Evolutionary conservation across 64 coral and sea anemone genomes (phyloP).

Genomic region (Pocillopora verrucosa): DNA sequence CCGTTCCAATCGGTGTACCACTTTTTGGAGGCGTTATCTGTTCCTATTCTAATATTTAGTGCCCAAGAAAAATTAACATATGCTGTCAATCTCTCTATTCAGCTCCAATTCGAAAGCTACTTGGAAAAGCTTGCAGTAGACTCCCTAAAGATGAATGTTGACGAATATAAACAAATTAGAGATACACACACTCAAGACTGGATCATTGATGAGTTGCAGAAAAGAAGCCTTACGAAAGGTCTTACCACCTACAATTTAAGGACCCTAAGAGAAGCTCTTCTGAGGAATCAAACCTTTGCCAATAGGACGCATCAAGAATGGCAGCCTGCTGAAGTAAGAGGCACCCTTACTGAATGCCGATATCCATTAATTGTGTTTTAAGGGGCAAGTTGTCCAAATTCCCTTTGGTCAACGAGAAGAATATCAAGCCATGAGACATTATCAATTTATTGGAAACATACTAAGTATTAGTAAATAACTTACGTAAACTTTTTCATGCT

Average conservation of each 20-base stretch:
- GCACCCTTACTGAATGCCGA: too few species aligned
- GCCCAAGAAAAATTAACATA: too few species aligned
- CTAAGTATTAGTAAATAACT: too few species aligned
- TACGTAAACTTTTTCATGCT: too few species aligned
- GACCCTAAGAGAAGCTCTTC: conserved; percentile 3
- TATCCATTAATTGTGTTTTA: too few species aligned
- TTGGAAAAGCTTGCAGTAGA: conserved; percentile 37
- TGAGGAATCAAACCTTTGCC: not conserved
- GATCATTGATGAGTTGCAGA: conserved; percentile 2
- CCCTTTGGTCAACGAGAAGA: too few species aligned
- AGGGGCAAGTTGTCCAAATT: too few species aligned
- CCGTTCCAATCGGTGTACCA: too few species aligned
- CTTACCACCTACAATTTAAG: not conserved
- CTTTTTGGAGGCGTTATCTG: too few species aligned
- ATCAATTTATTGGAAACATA: too few species aligned
- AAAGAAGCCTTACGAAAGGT: not conserved
- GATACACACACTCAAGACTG: not conserved
- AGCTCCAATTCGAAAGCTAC: conserved; percentile 28
- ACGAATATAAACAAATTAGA: conserved; percentile 9
- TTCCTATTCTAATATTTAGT: not conserved
- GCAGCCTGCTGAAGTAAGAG: conserved; percentile 19
- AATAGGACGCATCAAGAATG: conserved; percentile 17
- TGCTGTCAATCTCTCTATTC: not conserved
- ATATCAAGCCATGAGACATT: too few species aligned
- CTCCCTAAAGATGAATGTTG: not conserved